A percentile compares a stretch with the other conserved stretches of the same genome.
These are phyloP conservation scores for Eurytemora carolleeae DNA, from an alignment of 1,140 invertebrate species.

Conservation along the genomic window DNA sequence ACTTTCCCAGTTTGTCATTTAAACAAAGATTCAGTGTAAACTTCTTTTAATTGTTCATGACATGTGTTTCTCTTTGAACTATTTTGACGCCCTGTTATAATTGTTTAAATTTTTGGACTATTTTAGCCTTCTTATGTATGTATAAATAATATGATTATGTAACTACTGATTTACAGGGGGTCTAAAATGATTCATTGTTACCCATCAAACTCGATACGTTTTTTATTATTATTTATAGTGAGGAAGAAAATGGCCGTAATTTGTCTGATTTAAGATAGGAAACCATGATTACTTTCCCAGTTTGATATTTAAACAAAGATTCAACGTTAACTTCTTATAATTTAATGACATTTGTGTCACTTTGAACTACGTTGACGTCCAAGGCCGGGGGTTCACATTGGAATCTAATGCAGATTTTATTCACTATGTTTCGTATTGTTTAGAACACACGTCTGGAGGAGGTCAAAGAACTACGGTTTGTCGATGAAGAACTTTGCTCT, in stretches of 20 bases:
- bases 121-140: no score
- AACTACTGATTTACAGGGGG: no score
- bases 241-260: no score
- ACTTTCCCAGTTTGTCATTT: no score
- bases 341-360: background rate
- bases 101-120: no score
- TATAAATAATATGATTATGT: no score
- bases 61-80: background rate
- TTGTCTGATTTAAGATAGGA: no score
- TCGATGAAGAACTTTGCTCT: background rate
- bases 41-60: background rate
- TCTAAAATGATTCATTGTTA: no score
- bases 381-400: background rate
- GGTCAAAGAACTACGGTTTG: background rate
- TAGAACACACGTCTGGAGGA: background rate
- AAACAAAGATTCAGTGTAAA: background rate
- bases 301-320: background rate
- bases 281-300: no score
- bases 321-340: background rate
- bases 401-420: background rate
- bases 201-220: no score
- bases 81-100: no score
- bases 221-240: no score
- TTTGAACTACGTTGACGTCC: background rate
- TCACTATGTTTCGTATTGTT: background rate